Conservation (phyloP, 2,888 invertebrate genomes). For the Cotesia congregata region DNA sequence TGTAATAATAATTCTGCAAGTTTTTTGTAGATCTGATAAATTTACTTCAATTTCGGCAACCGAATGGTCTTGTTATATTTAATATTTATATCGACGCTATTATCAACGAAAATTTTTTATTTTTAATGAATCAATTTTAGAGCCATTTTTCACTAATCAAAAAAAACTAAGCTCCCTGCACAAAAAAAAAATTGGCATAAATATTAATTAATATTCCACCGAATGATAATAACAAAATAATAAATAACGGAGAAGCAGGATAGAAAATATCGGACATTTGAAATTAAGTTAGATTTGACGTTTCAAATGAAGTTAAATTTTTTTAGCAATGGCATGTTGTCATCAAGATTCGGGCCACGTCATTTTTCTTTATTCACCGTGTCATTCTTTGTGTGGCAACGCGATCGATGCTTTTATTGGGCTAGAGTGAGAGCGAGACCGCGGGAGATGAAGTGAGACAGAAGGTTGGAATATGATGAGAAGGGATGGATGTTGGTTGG, state of each 20-base stretch:
- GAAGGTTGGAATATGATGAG: neutral
- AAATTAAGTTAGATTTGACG: conserved; percentile 4
- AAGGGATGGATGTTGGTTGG: conserved; percentile 33
- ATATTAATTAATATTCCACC: neutral
- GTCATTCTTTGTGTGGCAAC: conserved; percentile 41
- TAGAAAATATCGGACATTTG: neutral
- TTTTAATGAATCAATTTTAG: neutral
- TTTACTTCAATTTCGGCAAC: too few relatives aligned
- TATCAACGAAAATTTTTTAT: neutral
- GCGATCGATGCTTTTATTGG: conserved; percentile 50
- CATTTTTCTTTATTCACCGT: conserved; percentile 43
- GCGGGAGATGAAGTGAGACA: neutral
- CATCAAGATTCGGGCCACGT: conserved; percentile 36
- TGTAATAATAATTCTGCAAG: too few relatives aligned
- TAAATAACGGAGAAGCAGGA: neutral
- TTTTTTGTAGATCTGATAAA: too few relatives aligned
- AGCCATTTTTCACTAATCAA: neutral
- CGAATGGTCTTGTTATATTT: too few relatives aligned
- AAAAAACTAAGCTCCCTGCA: neutral
- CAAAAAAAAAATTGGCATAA: neutral
- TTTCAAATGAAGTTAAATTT: neutral
- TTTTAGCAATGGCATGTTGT: neutral
- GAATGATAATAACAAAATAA: neutral
- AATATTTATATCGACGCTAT: too few relatives aligned
- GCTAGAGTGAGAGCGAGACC: conserved; percentile 38